Conservation (phyloP, 1,140 invertebrate genomes). For the Pomacea maculata region DNA sequence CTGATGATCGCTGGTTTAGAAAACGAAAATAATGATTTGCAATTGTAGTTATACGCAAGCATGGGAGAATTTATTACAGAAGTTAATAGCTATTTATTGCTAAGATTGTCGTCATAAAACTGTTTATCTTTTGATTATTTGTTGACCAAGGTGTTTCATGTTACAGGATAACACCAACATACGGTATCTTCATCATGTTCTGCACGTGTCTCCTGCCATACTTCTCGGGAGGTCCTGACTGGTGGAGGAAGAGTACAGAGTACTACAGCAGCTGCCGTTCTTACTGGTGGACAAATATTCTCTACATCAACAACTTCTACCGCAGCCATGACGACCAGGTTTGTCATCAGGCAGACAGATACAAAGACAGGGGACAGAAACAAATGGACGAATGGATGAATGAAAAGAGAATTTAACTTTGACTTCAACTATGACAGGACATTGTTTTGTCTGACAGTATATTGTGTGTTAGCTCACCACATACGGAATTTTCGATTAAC, state of each 20-base stretch:
- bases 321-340: background rate
- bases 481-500: background rate
- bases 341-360: background rate
- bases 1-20: too few relatives aligned
- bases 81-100: too few relatives aligned
- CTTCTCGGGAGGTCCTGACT: conserved; percentile 69
- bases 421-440: too few relatives aligned
- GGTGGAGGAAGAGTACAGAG: conserved; percentile 26
- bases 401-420: too few relatives aligned
- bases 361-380: too few relatives aligned
- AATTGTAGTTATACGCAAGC: too few relatives aligned
- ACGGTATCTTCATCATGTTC: conserved; percentile 82
- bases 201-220: conserved; percentile 77
- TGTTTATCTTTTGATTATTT: too few relatives aligned
- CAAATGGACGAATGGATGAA: too few relatives aligned
- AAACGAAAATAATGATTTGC: too few relatives aligned
- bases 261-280: conserved; percentile 69
- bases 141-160: too few relatives aligned
- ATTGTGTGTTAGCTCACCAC: background rate
- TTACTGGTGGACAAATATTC: conserved; percentile 60
- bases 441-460: background rate
- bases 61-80: too few relatives aligned
- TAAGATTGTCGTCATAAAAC: too few relatives aligned
- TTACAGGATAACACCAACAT: conserved; percentile 77
- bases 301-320: conserved; percentile 84